A percentile compares a stretch with the other conserved stretches of the same genome.
phyloP scores from a whole-genome alignment of 2,797 vertebrate genomes.

The Gymnoscopelus braueri region DNA sequence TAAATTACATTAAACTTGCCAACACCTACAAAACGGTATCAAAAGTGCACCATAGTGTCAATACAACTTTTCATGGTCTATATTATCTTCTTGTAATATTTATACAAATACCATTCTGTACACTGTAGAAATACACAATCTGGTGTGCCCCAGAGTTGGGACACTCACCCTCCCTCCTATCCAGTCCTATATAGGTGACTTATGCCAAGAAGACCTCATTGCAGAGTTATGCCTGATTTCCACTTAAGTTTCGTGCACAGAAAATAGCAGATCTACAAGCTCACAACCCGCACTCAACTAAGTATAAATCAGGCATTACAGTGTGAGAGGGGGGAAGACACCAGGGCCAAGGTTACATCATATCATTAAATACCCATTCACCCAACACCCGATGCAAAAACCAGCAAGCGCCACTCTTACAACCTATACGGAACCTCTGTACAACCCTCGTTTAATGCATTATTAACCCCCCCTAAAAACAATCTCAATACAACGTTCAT shows the following conservation, averaged over 20 bases:
- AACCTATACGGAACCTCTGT: constrained; percentile 65
- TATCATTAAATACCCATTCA: constrained; percentile 78
- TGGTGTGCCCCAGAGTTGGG: constrained; percentile 81
- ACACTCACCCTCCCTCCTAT: constrained; percentile 59
- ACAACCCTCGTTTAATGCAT: constrained; percentile 69
- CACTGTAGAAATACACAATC: constrained; percentile 90
- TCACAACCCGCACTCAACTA: too few relatives aligned
- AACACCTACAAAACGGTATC: constrained; percentile 92
- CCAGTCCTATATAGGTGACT: constrained; percentile 53
- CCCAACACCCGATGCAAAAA: constrained; percentile 73
- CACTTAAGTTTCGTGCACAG: constrained; percentile 29
- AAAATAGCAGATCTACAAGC: constrained; percentile 25
- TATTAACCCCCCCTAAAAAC: constrained; percentile 47
- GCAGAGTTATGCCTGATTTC: constrained; percentile 42
- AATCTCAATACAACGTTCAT: constrained; percentile 76
- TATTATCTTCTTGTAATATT: constrained; percentile 85
- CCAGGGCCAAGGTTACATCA: constrained; percentile 70
- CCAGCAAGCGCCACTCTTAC: constrained; percentile 64
- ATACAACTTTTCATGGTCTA: constrained; percentile 83
- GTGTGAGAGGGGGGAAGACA: constrained; percentile 63
- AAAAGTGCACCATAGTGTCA: constrained; percentile 92
- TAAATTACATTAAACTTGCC: constrained; percentile 82
- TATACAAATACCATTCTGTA: constrained; percentile 93
- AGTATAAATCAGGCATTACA: constrained; percentile 49
- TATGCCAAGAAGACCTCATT: constrained; percentile 46